These are phyloP conservation scores for Microcebus jonahi DNA, from an alignment of 2,113 vertebrate species.

Conservation along the genomic window DNA sequence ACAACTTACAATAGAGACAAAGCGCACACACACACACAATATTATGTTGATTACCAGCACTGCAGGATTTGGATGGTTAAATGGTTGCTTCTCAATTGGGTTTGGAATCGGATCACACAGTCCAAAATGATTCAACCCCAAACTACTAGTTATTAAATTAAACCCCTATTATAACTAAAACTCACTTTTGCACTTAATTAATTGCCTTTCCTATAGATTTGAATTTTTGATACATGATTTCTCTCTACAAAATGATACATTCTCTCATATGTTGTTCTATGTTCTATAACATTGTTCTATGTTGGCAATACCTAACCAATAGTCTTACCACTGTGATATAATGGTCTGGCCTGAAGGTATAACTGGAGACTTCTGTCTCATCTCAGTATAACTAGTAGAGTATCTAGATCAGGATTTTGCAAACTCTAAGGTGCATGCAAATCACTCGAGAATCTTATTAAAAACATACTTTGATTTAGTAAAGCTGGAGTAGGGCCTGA, in stretches of 20 bases:
- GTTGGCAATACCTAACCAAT: neutral
- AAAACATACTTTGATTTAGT: neutral
- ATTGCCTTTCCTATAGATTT: neutral
- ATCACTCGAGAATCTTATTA: neutral
- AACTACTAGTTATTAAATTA: conserved; percentile 29
- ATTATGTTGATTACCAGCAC: neutral
- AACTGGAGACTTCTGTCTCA: neutral
- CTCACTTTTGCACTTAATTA: conserved; percentile 5
- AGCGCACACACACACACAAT: neutral
- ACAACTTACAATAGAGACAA: neutral
- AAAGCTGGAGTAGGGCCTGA: neutral
- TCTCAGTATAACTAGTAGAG: neutral
- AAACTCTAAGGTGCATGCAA: neutral
- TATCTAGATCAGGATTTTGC: neutral
- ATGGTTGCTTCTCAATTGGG: neutral
- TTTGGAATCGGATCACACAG: conserved; percentile 25
- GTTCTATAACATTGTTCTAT: neutral
- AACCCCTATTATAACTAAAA: conserved; percentile 15
- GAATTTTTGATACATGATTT: neutral
- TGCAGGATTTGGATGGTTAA: neutral
- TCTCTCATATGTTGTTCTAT: neutral
- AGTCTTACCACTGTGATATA: neutral
- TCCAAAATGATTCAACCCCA: neutral
- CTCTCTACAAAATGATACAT: neutral
- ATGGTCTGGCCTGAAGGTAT: neutral